A percentile compares a stretch with the other conserved stretches of the same genome.
phyloP scores from a whole-genome alignment of 1,140 invertebrate species.

The Drosophila truncata region DNA sequence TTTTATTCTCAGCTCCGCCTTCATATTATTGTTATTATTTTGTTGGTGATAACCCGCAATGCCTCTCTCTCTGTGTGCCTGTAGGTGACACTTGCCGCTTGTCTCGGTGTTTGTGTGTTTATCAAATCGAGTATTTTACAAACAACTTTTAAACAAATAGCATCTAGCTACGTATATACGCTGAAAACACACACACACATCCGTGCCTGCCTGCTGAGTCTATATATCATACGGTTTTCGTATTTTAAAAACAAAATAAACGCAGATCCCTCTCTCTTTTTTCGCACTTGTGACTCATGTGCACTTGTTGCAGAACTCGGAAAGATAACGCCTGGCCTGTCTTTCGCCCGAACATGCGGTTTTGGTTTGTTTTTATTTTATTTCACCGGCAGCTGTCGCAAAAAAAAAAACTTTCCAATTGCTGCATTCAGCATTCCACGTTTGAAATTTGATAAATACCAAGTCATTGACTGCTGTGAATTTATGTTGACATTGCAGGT shows the following conservation, averaged over 20 bases:
- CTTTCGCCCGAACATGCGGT: slow-evolving; percentile 48
- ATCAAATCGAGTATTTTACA: slow-evolving; percentile 60
- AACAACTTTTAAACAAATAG: slow-evolving; percentile 56
- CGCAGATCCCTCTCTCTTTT: slow-evolving; percentile 56
- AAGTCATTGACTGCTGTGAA: slow-evolving; percentile 48
- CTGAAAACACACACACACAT: slow-evolving; percentile 13
- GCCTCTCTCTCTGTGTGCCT: slow-evolving; percentile 25
- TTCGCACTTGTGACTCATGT: slow-evolving; percentile 61
- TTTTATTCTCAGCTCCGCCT: slow-evolving; percentile 29
- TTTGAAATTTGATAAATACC: slow-evolving; percentile 59
- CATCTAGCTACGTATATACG: slow-evolving; percentile 28
- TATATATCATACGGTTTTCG: slow-evolving; percentile 29
- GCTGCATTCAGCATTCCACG: slow-evolving; percentile 18
- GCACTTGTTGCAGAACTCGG: slow-evolving; percentile 79
- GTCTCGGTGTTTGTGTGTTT: slow-evolving; percentile 33
- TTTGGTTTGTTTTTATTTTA: slow-evolving; percentile 45
- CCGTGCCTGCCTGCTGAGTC: slow-evolving; percentile 2
- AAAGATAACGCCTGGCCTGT: slow-evolving; percentile 66
- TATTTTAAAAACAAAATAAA: slow-evolving; percentile 71
- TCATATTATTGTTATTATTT: slow-evolving; percentile 61
- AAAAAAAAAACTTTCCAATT: slow-evolving; percentile 48
- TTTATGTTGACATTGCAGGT: slow-evolving; percentile 41
- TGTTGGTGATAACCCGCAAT: slow-evolving; percentile 67
- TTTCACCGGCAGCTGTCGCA: slow-evolving; percentile 21
- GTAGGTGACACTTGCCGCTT: slow-evolving; percentile 58